A percentile compares a stretch with the other conserved stretches of the same genome.
Conservation (phyloP, 92 coral and sea anemone species). For the Bergia puertoricense region DNA sequence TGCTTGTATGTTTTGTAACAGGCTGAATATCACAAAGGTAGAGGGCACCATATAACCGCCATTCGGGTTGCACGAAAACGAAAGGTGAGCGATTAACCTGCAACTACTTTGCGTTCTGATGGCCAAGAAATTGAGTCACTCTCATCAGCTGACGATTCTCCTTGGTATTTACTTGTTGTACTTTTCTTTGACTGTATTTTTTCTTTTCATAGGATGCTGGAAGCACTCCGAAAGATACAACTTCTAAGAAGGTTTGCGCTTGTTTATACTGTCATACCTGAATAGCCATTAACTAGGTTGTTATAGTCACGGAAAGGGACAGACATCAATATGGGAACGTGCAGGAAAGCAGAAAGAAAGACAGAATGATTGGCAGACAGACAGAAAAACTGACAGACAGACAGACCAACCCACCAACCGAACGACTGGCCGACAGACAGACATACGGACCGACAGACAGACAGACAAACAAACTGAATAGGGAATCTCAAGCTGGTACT, state of each 20-base stretch:
- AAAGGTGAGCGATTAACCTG: slow-evolving; percentile 5
- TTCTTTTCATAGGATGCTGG: slow-evolving; percentile 8
- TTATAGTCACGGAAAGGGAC: neutral
- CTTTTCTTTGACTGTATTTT: neutral
- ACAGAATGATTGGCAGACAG: neutral
- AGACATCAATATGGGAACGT: neutral
- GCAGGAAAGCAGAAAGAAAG: neutral
- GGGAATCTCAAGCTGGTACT: neutral
- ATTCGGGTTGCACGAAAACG: slow-evolving; percentile 9
- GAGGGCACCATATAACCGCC: neutral
- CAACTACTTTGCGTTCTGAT: too few relatives aligned
- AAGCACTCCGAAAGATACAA: neutral
- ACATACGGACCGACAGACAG: neutral
- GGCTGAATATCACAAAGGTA: slow-evolving; percentile 9
- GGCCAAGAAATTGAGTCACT: neutral
- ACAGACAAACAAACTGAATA: neutral
- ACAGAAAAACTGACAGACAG: neutral
- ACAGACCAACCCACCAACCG: neutral
- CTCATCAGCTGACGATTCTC: neutral
- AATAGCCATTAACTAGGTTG: neutral
- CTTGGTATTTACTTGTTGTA: neutral
- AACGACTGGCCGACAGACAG: neutral
- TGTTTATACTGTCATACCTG: neutral
- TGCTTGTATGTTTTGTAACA: neutral
- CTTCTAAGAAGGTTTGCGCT: slow-evolving; percentile 35